A percentile compares a stretch with the other conserved stretches of the same genome.
Conservation (phyloP, 2,113 vertebrate species). For the Diadophis punctatus region DNA sequence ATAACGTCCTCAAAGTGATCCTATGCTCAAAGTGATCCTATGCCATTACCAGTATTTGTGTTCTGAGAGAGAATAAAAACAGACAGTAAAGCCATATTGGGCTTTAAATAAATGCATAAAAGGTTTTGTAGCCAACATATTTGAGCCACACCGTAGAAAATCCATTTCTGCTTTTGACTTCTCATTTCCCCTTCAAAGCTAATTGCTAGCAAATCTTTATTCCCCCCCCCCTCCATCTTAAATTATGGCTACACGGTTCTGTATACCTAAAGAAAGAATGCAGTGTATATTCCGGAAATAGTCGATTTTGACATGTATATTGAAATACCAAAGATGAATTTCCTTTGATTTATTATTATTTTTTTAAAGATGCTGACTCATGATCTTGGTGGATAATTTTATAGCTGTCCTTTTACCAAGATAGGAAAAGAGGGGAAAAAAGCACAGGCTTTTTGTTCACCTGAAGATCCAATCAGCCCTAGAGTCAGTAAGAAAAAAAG, state of each 20-base stretch:
- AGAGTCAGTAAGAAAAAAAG: slow-evolving; percentile 23
- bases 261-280: not conserved
- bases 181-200: slow-evolving; percentile 12
- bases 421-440: not conserved
- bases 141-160: slow-evolving; percentile 14
- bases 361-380: slow-evolving; percentile 49
- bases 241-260: slow-evolving; percentile 12
- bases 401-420: slow-evolving; percentile 27
- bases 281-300: not conserved
- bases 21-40: not conserved
- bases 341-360: slow-evolving; percentile 25
- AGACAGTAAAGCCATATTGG: slow-evolving; percentile 11
- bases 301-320: slow-evolving; percentile 28
- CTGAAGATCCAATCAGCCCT: slow-evolving; percentile 33
- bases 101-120: not conserved
- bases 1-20: too few species aligned
- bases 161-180: not conserved
- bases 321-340: slow-evolving; percentile 33
- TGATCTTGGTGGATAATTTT: slow-evolving; percentile 44
- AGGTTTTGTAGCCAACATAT: not conserved
- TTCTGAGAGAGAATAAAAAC: not conserved
- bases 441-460: slow-evolving; percentile 42
- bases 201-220: not conserved
- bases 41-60: not conserved
- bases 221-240: not conserved